phyloP scores from a whole-genome alignment of 2,888 invertebrate species.

The Theodoxus fluviatilis region DNA sequence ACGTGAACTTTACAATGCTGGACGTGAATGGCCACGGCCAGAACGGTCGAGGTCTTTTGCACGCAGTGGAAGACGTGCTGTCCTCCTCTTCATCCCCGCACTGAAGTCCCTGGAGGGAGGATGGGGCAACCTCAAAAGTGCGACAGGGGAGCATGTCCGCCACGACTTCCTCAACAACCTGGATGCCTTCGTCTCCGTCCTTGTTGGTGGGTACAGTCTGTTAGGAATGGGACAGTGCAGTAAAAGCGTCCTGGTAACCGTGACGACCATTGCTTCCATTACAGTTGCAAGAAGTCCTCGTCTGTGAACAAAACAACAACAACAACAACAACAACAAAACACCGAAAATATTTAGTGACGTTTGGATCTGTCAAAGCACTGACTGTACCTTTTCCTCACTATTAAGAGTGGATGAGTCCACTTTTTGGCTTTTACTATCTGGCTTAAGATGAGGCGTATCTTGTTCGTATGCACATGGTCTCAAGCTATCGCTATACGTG shows the following conservation, averaged over 20 bases:
- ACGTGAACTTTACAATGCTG: conserved; percentile 61
- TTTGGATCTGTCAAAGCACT: too few species aligned
- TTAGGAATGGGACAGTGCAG: not conserved
- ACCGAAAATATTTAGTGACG: not conserved
- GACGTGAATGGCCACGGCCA: conserved; percentile 54
- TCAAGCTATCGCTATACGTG: too few species aligned
- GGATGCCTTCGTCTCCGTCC: conserved; percentile 62
- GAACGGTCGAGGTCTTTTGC: conserved; percentile 61
- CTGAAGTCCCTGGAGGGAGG: conserved; percentile 59
- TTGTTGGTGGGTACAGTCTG: conserved; percentile 53
- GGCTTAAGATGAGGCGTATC: too few species aligned
- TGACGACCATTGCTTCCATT: too few species aligned
- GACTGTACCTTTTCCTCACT: too few species aligned
- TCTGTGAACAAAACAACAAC: not conserved
- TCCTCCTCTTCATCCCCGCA: conserved; percentile 62
- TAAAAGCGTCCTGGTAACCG: not conserved
- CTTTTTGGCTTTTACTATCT: too few species aligned
- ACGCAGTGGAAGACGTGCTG: conserved; percentile 59
- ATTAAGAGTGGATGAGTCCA: too few species aligned
- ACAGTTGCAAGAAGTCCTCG: not conserved
- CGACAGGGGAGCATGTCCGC: conserved; percentile 48
- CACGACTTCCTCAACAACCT: conserved; percentile 62
- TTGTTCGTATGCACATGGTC: too few species aligned
- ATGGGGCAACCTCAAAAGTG: conserved; percentile 61
- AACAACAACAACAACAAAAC: not conserved